Evolutionary conservation across 2,113 vertebrate species (phyloP).

Genomic region (Podarcis cretensis): DNA sequence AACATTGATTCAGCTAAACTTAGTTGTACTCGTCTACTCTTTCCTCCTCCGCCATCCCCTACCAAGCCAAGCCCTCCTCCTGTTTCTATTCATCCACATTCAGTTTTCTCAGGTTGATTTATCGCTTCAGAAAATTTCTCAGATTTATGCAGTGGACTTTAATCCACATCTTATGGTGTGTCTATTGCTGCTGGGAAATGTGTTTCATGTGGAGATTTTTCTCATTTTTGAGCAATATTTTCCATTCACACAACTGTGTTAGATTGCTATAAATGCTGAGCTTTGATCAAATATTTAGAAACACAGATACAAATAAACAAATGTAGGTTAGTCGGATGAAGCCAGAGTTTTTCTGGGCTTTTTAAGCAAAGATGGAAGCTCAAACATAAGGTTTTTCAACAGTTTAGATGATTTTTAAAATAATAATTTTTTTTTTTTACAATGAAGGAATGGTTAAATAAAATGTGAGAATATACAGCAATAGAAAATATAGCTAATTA

Average conservation of each 20-base stretch:
- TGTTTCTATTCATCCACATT: slow-evolving; percentile 49
- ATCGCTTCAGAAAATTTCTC: slow-evolving; percentile 58
- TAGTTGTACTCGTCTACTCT: slow-evolving; percentile 53
- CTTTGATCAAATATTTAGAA: slow-evolving; percentile 1
- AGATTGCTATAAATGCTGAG: background rate
- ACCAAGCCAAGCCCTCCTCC: background rate
- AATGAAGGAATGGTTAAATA: background rate
- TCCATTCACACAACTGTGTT: background rate
- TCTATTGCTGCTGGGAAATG: slow-evolving; percentile 40
- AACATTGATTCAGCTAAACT: slow-evolving; percentile 72
- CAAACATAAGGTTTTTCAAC: background rate
- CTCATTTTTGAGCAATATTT: slow-evolving; percentile 42
- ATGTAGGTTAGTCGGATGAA: background rate
- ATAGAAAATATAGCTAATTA: background rate
- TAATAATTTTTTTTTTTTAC: background rate
- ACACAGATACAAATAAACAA: background rate
- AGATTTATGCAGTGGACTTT: background rate
- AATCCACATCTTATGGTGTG: slow-evolving; percentile 48
- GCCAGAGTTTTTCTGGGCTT: background rate
- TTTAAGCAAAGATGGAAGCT: background rate
- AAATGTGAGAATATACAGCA: background rate
- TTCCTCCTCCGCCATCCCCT: slow-evolving; percentile 37
- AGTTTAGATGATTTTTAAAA: background rate
- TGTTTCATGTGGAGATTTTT: slow-evolving; percentile 25
- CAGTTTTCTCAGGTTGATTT: slow-evolving; percentile 60